Percentiles rank a stretch among this genome's conserved stretches.
Evolutionary conservation across 2,888 invertebrate species (phyloP).

Genomic region (Aricia artaxerxes): DNA sequence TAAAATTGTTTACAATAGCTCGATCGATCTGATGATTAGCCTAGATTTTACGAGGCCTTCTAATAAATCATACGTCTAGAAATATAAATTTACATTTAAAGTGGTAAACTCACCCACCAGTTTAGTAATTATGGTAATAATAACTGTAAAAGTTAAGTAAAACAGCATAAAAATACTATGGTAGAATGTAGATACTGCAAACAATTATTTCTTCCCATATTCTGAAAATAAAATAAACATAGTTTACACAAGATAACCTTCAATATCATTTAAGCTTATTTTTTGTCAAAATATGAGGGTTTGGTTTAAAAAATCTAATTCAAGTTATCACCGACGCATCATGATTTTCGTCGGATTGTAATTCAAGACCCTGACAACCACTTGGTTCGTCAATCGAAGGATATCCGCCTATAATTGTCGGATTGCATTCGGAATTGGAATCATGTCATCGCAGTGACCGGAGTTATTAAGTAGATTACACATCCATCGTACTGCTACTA

Average conservation of each 20-base stretch:
- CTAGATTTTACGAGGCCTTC: conserved; percentile 10
- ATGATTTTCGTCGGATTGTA: not conserved
- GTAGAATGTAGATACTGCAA: not conserved
- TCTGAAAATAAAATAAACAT: too few species aligned
- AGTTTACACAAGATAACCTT: too few species aligned
- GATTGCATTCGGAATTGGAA: not conserved
- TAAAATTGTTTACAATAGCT: conserved; percentile 9
- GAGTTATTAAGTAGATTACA: not conserved
- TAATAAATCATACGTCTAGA: conserved; percentile 19
- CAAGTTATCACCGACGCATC: too few species aligned
- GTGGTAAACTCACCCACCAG: not conserved
- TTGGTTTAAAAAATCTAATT: too few species aligned
- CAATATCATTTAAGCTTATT: not conserved
- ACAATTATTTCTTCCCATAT: not conserved
- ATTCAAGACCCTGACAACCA: not conserved
- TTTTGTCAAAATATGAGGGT: not conserved
- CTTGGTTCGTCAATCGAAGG: not conserved
- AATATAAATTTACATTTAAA: conserved; percentile 9
- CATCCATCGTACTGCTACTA: not conserved
- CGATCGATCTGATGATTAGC: conserved; percentile 7
- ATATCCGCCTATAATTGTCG: not conserved
- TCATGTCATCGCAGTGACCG: not conserved
- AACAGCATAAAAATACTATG: not conserved
- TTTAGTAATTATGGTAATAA: not conserved
- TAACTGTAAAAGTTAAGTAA: not conserved